A percentile compares a stretch with the other conserved stretches of the same genome.
Evolutionary conservation across 2,797 vertebrate genomes (phyloP).

Genomic region (Sebastolobus alascanus): DNA sequence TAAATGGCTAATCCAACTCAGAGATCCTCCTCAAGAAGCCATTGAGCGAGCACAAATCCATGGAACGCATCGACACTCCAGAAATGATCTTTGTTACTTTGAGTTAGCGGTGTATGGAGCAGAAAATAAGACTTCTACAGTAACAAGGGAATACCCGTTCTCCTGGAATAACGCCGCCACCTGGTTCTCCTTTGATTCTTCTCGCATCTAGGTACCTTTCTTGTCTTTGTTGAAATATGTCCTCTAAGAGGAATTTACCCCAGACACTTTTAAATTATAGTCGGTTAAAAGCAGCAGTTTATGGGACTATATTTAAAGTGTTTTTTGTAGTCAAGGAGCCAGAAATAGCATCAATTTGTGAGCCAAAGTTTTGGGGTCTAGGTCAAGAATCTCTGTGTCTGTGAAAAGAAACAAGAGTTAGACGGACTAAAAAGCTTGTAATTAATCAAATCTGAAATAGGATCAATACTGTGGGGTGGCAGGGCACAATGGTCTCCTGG

Average conservation of each 20-base stretch:
- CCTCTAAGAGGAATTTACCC: background rate
- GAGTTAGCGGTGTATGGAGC: background rate
- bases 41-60: constrained; percentile 10
- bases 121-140: constrained; percentile 13
- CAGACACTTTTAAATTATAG: constrained; percentile 4
- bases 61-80: background rate
- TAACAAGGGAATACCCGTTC: background rate
- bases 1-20: constrained; percentile 24
- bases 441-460: constrained; percentile 24
- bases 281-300: constrained; percentile 16
- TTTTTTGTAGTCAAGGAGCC: constrained; percentile 4
- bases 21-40: constrained; percentile 6
- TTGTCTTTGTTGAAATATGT: constrained; percentile 17
- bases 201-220: background rate
- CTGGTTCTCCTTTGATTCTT: background rate
- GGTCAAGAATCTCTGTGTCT: constrained; percentile 13
- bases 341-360: background rate
- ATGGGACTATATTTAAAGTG: background rate
- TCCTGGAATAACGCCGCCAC: background rate
- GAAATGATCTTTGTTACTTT: background rate
- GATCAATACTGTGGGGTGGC: constrained; percentile 20
- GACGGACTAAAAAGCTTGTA: constrained; percentile 23
- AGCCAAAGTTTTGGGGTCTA: background rate
- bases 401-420: background rate
- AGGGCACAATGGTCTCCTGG: constrained; percentile 1